Evolutionary conservation across 2,888 invertebrate species (phyloP).

Genomic region (Melanostoma scalare): DNA sequence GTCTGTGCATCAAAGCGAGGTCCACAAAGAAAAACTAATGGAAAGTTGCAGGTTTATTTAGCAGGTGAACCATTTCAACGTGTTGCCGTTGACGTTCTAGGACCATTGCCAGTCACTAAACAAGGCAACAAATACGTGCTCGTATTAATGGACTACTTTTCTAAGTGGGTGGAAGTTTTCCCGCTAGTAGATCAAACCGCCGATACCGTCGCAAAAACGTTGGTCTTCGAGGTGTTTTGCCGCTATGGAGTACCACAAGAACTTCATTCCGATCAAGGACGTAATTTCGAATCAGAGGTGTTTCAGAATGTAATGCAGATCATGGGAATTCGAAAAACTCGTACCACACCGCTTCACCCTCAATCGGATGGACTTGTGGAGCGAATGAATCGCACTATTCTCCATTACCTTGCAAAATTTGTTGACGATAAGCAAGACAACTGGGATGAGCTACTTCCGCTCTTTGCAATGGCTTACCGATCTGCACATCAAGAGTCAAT

Average conservation of each 20-base stretch:
- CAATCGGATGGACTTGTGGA: constrained; percentile 76
- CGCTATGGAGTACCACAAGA: constrained; percentile 59
- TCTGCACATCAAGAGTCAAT: too few relatives aligned
- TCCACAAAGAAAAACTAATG: background rate
- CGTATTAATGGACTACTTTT: too few relatives aligned
- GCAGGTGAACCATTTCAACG: constrained; percentile 19
- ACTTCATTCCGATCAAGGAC: constrained; percentile 63
- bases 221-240: constrained; percentile 50
- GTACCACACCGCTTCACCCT: constrained; percentile 75
- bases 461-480: too few relatives aligned
- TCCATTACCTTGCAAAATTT: too few relatives aligned
- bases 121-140: too few relatives aligned
- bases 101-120: background rate
- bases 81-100: constrained; percentile 1
- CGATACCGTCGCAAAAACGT: constrained; percentile 27
- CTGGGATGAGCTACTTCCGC: too few relatives aligned
- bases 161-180: too few relatives aligned
- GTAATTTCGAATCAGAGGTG: constrained; percentile 53
- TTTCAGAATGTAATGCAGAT: constrained; percentile 46
- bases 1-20: background rate
- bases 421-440: too few relatives aligned
- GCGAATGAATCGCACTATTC: constrained; percentile 69
- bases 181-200: too few relatives aligned
- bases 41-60: background rate
- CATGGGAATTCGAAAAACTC: constrained; percentile 65